Percentiles rank a stretch among this genome's conserved stretches.
phyloP scores from a whole-genome alignment of 2,797 vertebrate genomes.

The Graptemys geographica region DNA sequence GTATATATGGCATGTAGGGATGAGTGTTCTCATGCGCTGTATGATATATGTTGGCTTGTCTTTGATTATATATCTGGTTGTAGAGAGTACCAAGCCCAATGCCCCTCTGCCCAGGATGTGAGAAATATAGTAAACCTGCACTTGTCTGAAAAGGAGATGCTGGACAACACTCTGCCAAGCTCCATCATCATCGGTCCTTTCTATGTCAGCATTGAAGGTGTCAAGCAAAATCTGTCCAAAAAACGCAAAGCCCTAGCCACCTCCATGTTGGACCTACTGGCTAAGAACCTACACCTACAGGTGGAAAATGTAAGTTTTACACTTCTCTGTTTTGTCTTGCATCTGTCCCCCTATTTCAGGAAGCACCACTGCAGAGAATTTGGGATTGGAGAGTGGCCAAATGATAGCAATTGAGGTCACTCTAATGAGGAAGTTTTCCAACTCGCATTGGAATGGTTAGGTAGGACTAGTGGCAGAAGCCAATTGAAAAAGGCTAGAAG shows the following conservation, averaged over 20 bases:
- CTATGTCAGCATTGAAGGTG: slow-evolving; percentile 80
- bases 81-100: slow-evolving; percentile 81
- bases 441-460: background rate
- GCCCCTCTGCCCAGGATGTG: slow-evolving; percentile 82
- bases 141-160: slow-evolving; percentile 84
- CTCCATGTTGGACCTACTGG: slow-evolving; percentile 84
- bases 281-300: slow-evolving; percentile 83
- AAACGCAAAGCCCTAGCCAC: slow-evolving; percentile 86
- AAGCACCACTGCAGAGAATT: background rate
- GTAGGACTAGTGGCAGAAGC: background rate
- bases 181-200: slow-evolving; percentile 91
- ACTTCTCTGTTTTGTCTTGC: background rate
- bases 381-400: background rate
- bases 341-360: slow-evolving; percentile 15
- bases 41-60: background rate
- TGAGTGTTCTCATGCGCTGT: background rate
- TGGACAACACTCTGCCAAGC: slow-evolving; percentile 84
- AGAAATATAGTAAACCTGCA: slow-evolving; percentile 82
- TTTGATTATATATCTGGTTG: slow-evolving; percentile 40
- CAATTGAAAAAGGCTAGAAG: accelerated
- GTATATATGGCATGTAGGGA: background rate
- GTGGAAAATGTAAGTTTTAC: slow-evolving; percentile 85
- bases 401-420: background rate
- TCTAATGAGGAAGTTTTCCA: slow-evolving; percentile 8
- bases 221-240: slow-evolving; percentile 85